Evolutionary conservation across 2,113 vertebrate genomes (phyloP).

Genomic region (Caranx melampygus): DNA sequence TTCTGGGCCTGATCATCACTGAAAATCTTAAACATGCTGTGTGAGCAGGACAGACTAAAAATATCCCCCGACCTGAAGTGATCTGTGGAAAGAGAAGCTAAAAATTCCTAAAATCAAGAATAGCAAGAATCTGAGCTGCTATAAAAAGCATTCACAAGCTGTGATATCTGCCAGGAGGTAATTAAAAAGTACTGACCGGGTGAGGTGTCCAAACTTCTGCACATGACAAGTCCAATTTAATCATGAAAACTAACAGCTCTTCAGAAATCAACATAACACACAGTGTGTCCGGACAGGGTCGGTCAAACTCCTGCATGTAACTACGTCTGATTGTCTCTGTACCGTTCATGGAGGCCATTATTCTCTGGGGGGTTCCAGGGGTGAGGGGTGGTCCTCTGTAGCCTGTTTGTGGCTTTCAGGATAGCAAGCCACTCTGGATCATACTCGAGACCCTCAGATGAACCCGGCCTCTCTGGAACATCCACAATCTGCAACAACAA

Average conservation of each 20-base stretch:
- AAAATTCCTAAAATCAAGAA: not conserved
- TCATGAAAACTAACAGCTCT: not conserved
- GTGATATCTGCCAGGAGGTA: no score
- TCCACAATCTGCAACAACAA: slow-evolving; percentile 85
- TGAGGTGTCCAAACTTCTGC: not conserved
- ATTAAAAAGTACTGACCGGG: not conserved
- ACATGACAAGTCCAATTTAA: not conserved
- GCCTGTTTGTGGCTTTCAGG: slow-evolving; percentile 89
- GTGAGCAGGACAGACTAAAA: not conserved
- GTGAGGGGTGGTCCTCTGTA: slow-evolving; percentile 85
- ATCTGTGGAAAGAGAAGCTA: not conserved
- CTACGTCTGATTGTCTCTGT: not conserved
- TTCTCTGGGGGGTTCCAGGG: slow-evolving; percentile 93
- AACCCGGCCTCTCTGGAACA: slow-evolving; percentile 88
- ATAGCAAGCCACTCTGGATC: slow-evolving; percentile 96
- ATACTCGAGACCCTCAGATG: slow-evolving; percentile 89
- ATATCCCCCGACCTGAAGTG: not conserved
- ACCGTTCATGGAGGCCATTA: slow-evolving; percentile 91
- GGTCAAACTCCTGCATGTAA: not conserved
- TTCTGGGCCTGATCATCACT: not conserved
- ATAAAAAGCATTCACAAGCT: not conserved
- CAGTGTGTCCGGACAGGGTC: not conserved
- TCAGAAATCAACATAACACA: not conserved
- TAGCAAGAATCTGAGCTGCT: not conserved
- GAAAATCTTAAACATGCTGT: not conserved